These are phyloP conservation scores for Sebastes iracundus DNA, from an alignment of 2,797 vertebrate genomes.

Conservation along the genomic window DNA sequence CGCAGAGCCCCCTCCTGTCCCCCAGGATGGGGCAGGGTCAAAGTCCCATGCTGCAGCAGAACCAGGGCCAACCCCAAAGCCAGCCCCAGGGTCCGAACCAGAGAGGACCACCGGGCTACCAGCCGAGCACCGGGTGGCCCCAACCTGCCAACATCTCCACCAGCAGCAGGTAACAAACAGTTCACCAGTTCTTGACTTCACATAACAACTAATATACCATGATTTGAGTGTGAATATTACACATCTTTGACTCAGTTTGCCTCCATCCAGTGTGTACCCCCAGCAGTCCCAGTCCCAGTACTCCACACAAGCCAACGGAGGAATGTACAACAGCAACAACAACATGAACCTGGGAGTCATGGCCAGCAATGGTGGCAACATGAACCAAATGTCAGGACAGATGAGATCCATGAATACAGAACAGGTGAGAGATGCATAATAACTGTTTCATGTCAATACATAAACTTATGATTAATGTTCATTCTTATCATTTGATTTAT, in stretches of 20 bases:
- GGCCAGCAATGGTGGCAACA: conserved; percentile 87
- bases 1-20: conserved; percentile 95
- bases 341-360: conserved; percentile 92
- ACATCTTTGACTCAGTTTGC: neutral
- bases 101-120: conserved; percentile 88
- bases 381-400: conserved; percentile 84
- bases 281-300: conserved; percentile 87
- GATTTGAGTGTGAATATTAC: neutral
- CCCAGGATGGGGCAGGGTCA: conserved; percentile 93
- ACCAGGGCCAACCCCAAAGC: conserved; percentile 47
- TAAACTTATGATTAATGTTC: neutral
- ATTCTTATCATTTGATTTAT: neutral
- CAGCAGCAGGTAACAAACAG: conserved; percentile 81
- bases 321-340: conserved; percentile 89
- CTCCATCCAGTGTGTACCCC: conserved; percentile 88
- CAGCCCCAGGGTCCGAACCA: conserved; percentile 70
- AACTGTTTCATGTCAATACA: neutral
- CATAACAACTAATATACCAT: neutral
- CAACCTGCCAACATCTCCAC: conserved; percentile 84
- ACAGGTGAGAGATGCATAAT: conserved; percentile 83
- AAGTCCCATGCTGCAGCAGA: conserved; percentile 76
- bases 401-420: conserved; percentile 91
- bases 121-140: conserved; percentile 88
- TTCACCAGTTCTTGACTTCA: neutral
- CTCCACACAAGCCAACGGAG: conserved; percentile 87